Percentiles rank a stretch among this genome's conserved stretches.
Evolutionary conservation across 2,797 vertebrate genomes (phyloP).

Genomic region (Myripristis murdjan): DNA sequence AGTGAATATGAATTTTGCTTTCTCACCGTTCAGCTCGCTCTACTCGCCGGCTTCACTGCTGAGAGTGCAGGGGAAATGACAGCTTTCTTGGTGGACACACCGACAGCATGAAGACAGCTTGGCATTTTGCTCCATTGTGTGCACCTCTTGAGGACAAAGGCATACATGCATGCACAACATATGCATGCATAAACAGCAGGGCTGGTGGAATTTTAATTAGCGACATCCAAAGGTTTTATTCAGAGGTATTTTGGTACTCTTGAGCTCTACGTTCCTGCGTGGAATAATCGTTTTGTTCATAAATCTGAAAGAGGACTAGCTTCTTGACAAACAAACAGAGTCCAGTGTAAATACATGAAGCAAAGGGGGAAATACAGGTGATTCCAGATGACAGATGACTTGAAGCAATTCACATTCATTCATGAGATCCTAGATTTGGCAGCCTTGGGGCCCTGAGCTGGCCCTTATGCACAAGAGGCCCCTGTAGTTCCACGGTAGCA

Average conservation of each 20-base stretch:
- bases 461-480: conserved; percentile 35
- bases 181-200: conserved; percentile 30
- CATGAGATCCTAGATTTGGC: conserved; percentile 16
- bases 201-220: conserved; percentile 66
- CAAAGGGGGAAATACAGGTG: background rate
- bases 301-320: no score
- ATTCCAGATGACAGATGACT: no score
- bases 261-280: background rate
- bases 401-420: conserved; percentile 17
- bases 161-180: conserved; percentile 19
- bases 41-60: conserved; percentile 8
- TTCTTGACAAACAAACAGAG: background rate
- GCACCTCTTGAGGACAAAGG: conserved; percentile 11
- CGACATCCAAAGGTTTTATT: background rate
- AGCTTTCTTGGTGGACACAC: conserved; percentile 1
- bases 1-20: conserved; percentile 2
- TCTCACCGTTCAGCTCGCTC: conserved; percentile 2
- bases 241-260: background rate
- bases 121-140: conserved; percentile 35
- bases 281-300: no score
- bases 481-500: conserved; percentile 36
- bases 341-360: background rate
- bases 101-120: background rate
- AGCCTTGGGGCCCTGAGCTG: conserved; percentile 24
- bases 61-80: conserved; percentile 5